These are phyloP conservation scores for Drosophila setosimentum DNA, from an alignment of 2,888 invertebrate genomes.

Conservation along the genomic window DNA sequence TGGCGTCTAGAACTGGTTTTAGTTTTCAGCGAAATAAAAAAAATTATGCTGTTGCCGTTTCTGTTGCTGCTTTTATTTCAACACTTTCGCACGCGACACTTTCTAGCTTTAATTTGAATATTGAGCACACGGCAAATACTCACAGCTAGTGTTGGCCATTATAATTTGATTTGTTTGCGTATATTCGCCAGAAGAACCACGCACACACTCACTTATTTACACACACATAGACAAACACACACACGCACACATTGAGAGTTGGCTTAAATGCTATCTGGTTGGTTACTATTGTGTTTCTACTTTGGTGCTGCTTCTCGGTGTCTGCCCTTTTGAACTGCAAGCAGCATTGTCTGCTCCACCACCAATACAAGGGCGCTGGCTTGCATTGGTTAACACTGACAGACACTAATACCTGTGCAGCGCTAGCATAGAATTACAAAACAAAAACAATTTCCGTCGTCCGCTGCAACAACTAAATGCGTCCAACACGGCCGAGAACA, in stretches of 20 bases:
- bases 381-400: slow-evolving; percentile 69
- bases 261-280: slow-evolving; percentile 56
- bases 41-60: slow-evolving; percentile 43
- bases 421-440: slow-evolving; percentile 55
- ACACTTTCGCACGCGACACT: slow-evolving; percentile 80
- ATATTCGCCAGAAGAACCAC: slow-evolving; percentile 49
- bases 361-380: slow-evolving; percentile 48
- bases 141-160: slow-evolving; percentile 38
- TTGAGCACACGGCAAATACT: slow-evolving; percentile 63
- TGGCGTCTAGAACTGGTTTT: slow-evolving; percentile 74
- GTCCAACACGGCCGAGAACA: slow-evolving; percentile 74
- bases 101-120: slow-evolving; percentile 67
- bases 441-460: slow-evolving; percentile 50
- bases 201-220: slow-evolving; percentile 14
- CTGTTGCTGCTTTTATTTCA: slow-evolving; percentile 53
- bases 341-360: slow-evolving; percentile 62
- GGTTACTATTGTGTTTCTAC: slow-evolving; percentile 42
- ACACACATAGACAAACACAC: slow-evolving; percentile 23
- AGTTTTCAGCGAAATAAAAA: slow-evolving; percentile 49
- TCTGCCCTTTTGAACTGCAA: slow-evolving; percentile 77
- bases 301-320: slow-evolving; percentile 39
- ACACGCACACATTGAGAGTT: slow-evolving; percentile 33
- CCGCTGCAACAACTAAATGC: slow-evolving; percentile 34
- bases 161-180: slow-evolving; percentile 54
- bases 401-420: slow-evolving; percentile 58